Conservation (phyloP, 2,113 vertebrate genomes). For the Reinhardtius hippoglossoides region DNA sequence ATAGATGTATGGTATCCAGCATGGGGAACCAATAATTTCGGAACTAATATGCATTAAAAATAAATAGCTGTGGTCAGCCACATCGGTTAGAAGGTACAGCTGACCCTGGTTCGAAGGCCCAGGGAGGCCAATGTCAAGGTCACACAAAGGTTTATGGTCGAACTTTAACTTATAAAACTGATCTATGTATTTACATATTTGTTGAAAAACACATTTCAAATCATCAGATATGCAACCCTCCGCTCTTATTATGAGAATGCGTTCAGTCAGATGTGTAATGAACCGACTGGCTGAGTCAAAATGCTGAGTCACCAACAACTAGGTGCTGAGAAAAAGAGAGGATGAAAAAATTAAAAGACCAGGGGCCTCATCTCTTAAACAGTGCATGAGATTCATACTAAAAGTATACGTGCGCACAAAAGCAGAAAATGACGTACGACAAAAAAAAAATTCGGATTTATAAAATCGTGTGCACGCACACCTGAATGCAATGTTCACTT, state of each 20-base stretch:
- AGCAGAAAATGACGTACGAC: too few relatives aligned
- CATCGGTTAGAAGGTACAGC: background rate
- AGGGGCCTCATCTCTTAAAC: too few relatives aligned
- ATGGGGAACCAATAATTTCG: conserved; percentile 10
- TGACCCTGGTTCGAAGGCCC: background rate
- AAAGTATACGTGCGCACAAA: too few relatives aligned
- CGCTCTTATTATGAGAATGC: background rate
- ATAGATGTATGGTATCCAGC: background rate
- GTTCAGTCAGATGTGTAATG: background rate
- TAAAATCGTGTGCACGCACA: too few relatives aligned
- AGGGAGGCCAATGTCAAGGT: background rate
- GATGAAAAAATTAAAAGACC: background rate
- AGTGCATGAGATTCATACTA: too few relatives aligned
- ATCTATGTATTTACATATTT: background rate
- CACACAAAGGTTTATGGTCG: too few relatives aligned
- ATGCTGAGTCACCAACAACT: background rate
- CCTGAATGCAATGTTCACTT: too few relatives aligned
- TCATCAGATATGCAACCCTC: too few relatives aligned
- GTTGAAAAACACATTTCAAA: too few relatives aligned
- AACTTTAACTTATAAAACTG: background rate
- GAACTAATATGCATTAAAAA: conserved; percentile 15
- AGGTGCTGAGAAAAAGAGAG: background rate
- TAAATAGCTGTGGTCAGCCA: background rate
- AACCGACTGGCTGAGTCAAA: background rate
- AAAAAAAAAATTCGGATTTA: too few relatives aligned